Evolutionary conservation across 2,888 invertebrate genomes (phyloP).

Genomic region (Thymelicus acteon): DNA sequence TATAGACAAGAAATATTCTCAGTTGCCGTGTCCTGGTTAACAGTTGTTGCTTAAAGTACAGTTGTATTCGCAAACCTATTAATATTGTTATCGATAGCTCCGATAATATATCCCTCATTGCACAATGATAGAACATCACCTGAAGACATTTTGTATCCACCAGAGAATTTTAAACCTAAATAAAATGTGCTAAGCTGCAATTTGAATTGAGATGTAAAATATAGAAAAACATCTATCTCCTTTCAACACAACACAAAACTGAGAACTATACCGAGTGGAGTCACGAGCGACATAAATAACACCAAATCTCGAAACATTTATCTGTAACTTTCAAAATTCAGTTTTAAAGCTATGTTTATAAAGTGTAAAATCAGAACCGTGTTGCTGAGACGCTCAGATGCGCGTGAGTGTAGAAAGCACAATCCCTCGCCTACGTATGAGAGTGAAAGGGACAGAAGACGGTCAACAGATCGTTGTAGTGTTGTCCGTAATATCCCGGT

Average conservation of each 20-base stretch:
- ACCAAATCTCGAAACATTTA: conserved; percentile 57
- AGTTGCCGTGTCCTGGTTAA: neutral
- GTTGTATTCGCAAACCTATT: conserved; percentile 46
- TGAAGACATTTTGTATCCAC: conserved; percentile 44
- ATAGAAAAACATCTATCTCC: conserved; percentile 58
- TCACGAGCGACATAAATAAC: conserved; percentile 82
- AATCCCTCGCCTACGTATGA: conserved; percentile 40
- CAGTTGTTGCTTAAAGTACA: conserved; percentile 15
- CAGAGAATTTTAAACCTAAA: conserved; percentile 45
- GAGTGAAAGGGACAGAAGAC: conserved; percentile 51
- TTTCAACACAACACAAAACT: conserved; percentile 68
- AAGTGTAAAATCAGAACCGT: conserved; percentile 47
- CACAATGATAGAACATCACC: conserved; percentile 63
- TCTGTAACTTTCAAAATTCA: conserved; percentile 46
- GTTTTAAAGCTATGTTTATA: conserved; percentile 46
- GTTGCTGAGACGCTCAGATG: conserved; percentile 53
- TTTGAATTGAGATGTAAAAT: conserved; percentile 33
- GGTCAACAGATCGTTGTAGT: conserved; percentile 50
- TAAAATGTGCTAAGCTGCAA: conserved; percentile 38
- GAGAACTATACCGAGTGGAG: conserved; percentile 72
- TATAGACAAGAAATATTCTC: no score
- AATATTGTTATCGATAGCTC: conserved; percentile 50
- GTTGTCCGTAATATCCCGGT: conserved; percentile 16
- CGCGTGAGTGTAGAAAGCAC: conserved; percentile 70
- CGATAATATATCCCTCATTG: conserved; percentile 54